Conservation (phyloP, 35 echinoderm and acorn worm genomes). For the Apostichopus californicus region DNA sequence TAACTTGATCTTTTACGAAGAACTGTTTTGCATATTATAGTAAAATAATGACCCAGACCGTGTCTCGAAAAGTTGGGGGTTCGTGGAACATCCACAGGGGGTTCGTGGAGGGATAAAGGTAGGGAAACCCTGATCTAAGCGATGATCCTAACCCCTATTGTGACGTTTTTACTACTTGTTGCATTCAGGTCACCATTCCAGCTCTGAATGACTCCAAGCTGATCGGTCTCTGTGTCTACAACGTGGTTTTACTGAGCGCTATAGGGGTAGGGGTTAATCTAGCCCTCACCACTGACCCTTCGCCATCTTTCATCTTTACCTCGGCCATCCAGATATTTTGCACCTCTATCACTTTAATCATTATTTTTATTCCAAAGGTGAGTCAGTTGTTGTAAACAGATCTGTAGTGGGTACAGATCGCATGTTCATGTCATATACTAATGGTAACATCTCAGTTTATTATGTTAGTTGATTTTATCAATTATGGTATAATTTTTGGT, state of each 20-base stretch:
- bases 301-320: constrained; percentile 33
- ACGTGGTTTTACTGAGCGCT: constrained; percentile 54
- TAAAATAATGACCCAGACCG: background rate
- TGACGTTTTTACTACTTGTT: background rate
- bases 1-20: background rate
- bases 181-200: constrained; percentile 42
- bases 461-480: too few species aligned
- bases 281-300: constrained; percentile 35
- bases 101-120: too few species aligned
- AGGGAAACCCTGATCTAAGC: background rate
- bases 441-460: too few species aligned
- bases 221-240: constrained; percentile 73
- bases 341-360: constrained; percentile 46
- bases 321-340: constrained; percentile 57
- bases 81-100: too few species aligned
- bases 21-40: too few species aligned
- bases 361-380: constrained; percentile 72
- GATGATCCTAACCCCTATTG: background rate
- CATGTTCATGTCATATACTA: too few species aligned
- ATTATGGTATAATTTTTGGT: too few species aligned
- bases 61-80: too few species aligned
- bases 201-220: constrained; percentile 66
- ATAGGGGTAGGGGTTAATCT: constrained; percentile 56
- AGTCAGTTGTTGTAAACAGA: background rate
- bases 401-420: too few species aligned